Evolutionary conservation across 2,888 invertebrate genomes (phyloP), one percentile per base, ranked within the genome.

Genomic region (Drosophila buzzatii): DNA sequence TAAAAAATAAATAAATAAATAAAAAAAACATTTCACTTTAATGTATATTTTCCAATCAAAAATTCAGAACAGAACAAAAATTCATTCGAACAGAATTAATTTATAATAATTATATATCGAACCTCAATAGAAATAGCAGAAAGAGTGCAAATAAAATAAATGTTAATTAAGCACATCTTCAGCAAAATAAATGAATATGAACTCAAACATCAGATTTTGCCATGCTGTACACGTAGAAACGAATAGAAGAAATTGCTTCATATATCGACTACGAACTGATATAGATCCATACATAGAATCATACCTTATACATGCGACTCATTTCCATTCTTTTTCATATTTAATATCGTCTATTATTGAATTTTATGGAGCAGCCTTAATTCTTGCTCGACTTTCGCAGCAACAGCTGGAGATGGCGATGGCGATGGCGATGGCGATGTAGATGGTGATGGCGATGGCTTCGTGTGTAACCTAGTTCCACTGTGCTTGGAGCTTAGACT

Each of bases 401-500:
- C 49, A 23, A 45, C 23, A n/a, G 55, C 61, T 45, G 12, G 27
- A 37, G 27, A 23, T 31, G 27, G 27, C 4, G 27, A 27, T 27
- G 27, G 18, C n/a, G 31, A 2, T 39, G 35, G 23, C 6, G 44
- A 5, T 44, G 42, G 18, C 18, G 42, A 18, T 42, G 42, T 6
- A 2, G 18, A 4, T 18, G 42, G 9, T 0, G 18, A 2, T 44
- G 20, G 44, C 2, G 44, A 33, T 47, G 35, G 39, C 42, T 37
- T 20, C 31, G 31, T n/a, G 23, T 42, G 14, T 41, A 23, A 66
- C 14, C 53, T 41, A 51, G 78, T 67, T 73, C 60, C 81, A 79
- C 77, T 80, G 81, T 79, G 81, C 65, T 18, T 31, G n/a, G 20
- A 9, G 41, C 33, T 3, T 4, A 1, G 45, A 67, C 60, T 49